These are phyloP conservation scores for Drosophila persimilis DNA, from an alignment of 1,140 invertebrate genomes.

Conservation along the genomic window DNA sequence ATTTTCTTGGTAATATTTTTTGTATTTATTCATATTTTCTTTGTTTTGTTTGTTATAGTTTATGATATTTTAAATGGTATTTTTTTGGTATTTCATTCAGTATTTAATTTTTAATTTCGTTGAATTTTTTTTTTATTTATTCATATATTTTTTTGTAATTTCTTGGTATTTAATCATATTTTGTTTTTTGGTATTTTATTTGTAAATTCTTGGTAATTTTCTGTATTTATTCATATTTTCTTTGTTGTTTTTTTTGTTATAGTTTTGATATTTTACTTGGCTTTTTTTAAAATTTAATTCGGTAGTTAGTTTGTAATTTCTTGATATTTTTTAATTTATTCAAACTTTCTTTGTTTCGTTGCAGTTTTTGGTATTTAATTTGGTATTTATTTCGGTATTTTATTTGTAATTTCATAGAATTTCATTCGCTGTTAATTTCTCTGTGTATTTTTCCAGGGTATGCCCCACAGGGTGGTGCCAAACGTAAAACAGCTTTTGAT, in stretches of 20 bases:
- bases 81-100: too few relatives aligned
- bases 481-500: constrained; percentile 2
- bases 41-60: not conserved
- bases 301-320: too few relatives aligned
- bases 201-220: too few relatives aligned
- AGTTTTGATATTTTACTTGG: too few relatives aligned
- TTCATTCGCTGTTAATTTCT: too few relatives aligned
- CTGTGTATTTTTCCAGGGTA: not conserved
- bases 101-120: not conserved
- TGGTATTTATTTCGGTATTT: not conserved
- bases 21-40: constrained; percentile 4
- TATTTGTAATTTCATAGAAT: not conserved
- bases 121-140: not conserved
- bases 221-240: too few relatives aligned
- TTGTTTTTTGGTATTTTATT: too few relatives aligned
- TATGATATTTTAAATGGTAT: not conserved
- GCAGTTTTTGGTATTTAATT: not conserved
- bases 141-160: too few relatives aligned
- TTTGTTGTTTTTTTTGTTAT: too few relatives aligned
- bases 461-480: too few relatives aligned
- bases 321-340: not conserved
- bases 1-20: not conserved
- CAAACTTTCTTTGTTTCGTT: constrained; percentile 4
- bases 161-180: too few relatives aligned
- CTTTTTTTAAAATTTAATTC: too few relatives aligned